Percentiles rank a stretch among this genome's conserved stretches.
These are phyloP conservation scores for Dasypolia templi DNA, from an alignment of 2,888 invertebrate species.

Conservation along the genomic window DNA sequence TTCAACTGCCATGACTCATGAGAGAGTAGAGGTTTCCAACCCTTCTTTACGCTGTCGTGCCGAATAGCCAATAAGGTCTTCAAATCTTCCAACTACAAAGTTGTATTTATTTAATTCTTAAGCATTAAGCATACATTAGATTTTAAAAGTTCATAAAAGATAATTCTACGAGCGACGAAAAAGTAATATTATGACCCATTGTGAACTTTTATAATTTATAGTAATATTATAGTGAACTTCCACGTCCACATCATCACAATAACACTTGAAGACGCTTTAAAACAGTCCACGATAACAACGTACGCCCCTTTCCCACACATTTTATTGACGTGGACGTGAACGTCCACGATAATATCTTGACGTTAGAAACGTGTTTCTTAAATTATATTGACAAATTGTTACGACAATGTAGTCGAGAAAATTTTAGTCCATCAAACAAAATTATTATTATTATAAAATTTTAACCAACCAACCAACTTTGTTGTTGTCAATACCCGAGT, in stretches of 20 bases:
- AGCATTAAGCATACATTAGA: background rate
- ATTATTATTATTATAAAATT: slow-evolving; percentile 20
- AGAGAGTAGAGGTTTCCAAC: too few species aligned
- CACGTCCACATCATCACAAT: background rate
- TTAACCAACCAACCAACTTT: slow-evolving; percentile 25
- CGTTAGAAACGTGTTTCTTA: too few species aligned
- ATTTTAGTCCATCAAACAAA: slow-evolving; percentile 2
- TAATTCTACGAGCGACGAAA: background rate
- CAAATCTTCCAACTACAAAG: background rate
- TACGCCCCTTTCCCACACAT: background rate
- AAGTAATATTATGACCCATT: background rate
- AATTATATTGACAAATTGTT: background rate
- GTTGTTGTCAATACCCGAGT: slow-evolving; percentile 24
- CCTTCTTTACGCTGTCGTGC: background rate
- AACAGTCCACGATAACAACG: background rate
- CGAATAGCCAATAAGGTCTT: background rate
- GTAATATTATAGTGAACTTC: background rate
- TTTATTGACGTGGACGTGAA: background rate
- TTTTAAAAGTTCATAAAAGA: background rate
- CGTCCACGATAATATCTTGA: background rate
- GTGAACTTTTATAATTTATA: background rate
- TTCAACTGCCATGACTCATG: too few species aligned
- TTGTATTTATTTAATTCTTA: background rate
- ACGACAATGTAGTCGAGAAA: background rate
- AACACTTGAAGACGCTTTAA: background rate